Base-by-base conservation (phyloP, 1,140 invertebrate genomes). In the Bombus pyrosoma region DNA sequence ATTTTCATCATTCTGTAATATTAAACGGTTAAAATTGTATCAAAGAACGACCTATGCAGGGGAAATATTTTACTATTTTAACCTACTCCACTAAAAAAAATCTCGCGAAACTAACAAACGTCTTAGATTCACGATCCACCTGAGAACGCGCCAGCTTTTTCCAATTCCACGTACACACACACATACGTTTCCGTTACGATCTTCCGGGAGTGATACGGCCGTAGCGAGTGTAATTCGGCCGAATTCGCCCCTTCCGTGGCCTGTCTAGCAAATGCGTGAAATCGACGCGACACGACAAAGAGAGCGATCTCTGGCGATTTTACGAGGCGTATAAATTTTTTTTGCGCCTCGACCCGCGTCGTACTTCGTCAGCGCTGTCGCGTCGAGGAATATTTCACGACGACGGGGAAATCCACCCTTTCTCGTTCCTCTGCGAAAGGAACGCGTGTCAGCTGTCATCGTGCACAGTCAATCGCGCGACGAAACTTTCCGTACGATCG, bases 401-500 rank as follows among this genome's bases (percentile, higher is more conserved):
- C 59, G 53, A 62, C 47, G 47, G 69, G 32, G 28, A 78, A 85
- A 75, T 32, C 39, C 32, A 41, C 53, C 22, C 53, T 62, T 64
- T 66, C 73, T 81, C 86, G 78, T 86, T 43, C 39, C 43, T 15
- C 9, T 22, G 53, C 53, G 28, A 37, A 59, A 66, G 82, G 59
- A 81, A 87, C 76, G 87, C 89, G 81, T 85, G 89, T 90, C 89
- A 90, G 68, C 87, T 90, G 89, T 89, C 89, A 89, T 84, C 81
- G 87, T 74, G 81, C 13, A 68, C 57, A 74, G 74, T 39, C 85
- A 86, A 86, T 86, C 83, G 80, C 75, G 41, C 57, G 64, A 59
- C 64, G 74, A 88, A 75, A 74, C 76, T 73, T 66, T 43, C 78
- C 43, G 9, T 66, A 71, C 71, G 66, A 64, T 72, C 74, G 87